Evolutionary conservation across 2,888 invertebrate genomes (phyloP).

Genomic region (Lasioglossum pauxillum): DNA sequence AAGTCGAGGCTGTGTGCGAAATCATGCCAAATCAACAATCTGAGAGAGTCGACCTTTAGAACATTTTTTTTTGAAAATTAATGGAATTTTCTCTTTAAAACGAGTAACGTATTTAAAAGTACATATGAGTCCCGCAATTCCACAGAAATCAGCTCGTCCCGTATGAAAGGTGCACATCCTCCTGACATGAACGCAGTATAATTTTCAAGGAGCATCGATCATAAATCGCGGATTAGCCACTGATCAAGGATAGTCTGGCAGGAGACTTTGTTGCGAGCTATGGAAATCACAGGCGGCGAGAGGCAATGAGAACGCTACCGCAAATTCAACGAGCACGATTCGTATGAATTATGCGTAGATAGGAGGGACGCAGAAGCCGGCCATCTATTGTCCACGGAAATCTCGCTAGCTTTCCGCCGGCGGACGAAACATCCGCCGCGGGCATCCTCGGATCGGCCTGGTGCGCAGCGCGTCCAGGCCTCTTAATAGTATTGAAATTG

Average conservation of each 20-base stretch:
- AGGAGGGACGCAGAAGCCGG: slow-evolving; percentile 58
- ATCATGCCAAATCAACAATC: no score
- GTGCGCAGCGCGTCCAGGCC: slow-evolving; percentile 52
- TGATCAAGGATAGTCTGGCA: not conserved
- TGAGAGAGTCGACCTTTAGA: no score
- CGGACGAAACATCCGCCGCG: slow-evolving; percentile 74
- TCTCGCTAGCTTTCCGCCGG: slow-evolving; percentile 67
- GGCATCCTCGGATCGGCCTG: slow-evolving; percentile 29
- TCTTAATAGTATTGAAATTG: slow-evolving; percentile 83
- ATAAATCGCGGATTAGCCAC: slow-evolving; percentile 1
- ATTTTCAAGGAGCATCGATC: slow-evolving; percentile 12
- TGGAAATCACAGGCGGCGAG: slow-evolving; percentile 17
- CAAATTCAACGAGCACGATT: slow-evolving; percentile 77
- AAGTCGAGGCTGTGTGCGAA: no score
- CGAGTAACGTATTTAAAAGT: not conserved
- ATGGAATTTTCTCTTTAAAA: not conserved
- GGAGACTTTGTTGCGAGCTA: not conserved
- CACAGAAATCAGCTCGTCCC: not conserved
- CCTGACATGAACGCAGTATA: not conserved
- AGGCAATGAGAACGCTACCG: slow-evolving; percentile 71
- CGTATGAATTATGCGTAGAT: slow-evolving; percentile 78
- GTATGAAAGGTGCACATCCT: not conserved
- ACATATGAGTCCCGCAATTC: not conserved
- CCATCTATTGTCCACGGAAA: slow-evolving; percentile 76
- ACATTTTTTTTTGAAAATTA: not conserved